Evolutionary conservation across 2,113 vertebrate genomes (phyloP), one percentile per base, ranked within the genome.

Genomic region (Mesoclemmys tuberculata): DNA sequence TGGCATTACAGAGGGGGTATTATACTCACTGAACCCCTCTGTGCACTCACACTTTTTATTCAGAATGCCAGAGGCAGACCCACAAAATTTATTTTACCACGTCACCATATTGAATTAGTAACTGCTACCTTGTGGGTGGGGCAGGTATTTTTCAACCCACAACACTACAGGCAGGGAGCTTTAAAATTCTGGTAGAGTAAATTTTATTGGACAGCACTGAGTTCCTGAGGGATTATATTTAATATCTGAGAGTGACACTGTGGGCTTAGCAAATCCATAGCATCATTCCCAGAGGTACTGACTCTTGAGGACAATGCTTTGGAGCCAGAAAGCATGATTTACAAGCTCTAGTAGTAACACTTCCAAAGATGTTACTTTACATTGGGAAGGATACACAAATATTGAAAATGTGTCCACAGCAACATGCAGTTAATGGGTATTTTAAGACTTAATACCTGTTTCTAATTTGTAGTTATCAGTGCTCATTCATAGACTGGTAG

Each of bases 101-200:
- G 87, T 94, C 87, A 92, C 85, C 19, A 90, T 89, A 93, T 86
- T 90, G 92, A 94, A 89, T 89, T 75, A 92, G 12, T 86, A 93
- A 90, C 89, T 94, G 85, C 54, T 87, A 88, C 64, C 35, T 51
- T 54, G 49, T 88, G 56, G 49, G 46, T 56, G 87, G 89, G 90
- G 84, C 93, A 93, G n/a, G 55, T 35, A 48, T 91, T 95, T 96
- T 96, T 90, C 46, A 75, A 88, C 64, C 24, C 80, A 78, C 27
- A 22, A 55, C 51, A 49, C 87, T 96, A 91, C 92, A 88, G 90
- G 71, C 38, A 58, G 90, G 86, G 90, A 1, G 1, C 44, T 89
- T 88, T 83, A 78, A 94, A 96, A 95, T 64, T 54, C 27, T 80
- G 80, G 27, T 89, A 61, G 71, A 71, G 61, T 92, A 82, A 92